phyloP scores from a whole-genome alignment of 2,797 vertebrate species.

The Leptoclinus maculatus region DNA sequence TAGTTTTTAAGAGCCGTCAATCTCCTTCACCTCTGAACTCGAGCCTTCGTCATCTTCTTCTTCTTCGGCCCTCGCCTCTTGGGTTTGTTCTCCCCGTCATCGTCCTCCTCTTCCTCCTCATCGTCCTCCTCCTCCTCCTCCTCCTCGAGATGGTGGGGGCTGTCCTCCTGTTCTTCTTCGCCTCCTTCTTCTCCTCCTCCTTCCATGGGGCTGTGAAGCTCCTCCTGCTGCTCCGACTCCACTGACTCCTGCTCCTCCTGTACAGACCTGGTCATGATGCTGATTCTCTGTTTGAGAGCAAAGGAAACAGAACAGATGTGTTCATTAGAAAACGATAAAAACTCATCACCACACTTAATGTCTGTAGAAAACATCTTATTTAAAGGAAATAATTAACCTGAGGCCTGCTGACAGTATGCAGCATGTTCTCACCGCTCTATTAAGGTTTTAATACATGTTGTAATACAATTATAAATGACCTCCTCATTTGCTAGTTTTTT shows the following conservation, averaged over 20 bases:
- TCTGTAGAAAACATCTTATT: background rate
- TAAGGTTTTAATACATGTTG: background rate
- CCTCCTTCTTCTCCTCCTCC: slow-evolving; percentile 37
- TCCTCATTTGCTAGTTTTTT: background rate
- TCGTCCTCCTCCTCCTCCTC: slow-evolving; percentile 90
- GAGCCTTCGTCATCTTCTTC: slow-evolving; percentile 99
- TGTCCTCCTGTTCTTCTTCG: slow-evolving; percentile 86
- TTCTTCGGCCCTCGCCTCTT: slow-evolving; percentile 97
- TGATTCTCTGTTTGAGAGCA: slow-evolving; percentile 61
- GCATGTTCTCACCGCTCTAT: background rate
- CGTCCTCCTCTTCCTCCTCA: slow-evolving; percentile 92
- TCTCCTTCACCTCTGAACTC: slow-evolving; percentile 87
- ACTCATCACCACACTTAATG: background rate
- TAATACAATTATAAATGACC: background rate
- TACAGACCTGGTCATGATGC: slow-evolving; percentile 94
- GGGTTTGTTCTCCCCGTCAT: slow-evolving; percentile 89
- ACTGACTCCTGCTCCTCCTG: slow-evolving; percentile 86
- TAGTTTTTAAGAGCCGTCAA: background rate
- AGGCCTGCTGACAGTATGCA: background rate
- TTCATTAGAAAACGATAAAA: slow-evolving; percentile 13
- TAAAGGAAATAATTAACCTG: background rate
- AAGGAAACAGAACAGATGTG: background rate
- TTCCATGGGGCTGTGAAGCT: slow-evolving; percentile 60
- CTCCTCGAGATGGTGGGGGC: slow-evolving; percentile 81
- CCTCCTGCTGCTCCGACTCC: slow-evolving; percentile 85